Percentiles rank a stretch among this genome's conserved stretches.
phyloP scores from a whole-genome alignment of 2,888 invertebrate species.

The Ethmia dodecea region DNA sequence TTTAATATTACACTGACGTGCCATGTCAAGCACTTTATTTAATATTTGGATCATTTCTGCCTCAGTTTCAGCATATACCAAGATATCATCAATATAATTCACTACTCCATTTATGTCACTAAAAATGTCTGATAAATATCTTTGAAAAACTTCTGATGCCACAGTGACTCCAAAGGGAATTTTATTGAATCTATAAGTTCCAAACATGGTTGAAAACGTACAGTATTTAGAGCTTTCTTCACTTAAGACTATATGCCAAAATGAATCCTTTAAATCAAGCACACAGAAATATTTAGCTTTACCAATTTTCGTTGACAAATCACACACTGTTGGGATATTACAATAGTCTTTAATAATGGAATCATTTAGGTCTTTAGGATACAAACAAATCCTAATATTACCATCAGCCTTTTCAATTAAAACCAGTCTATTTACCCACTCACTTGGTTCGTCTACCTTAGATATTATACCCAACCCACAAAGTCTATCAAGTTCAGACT shows the following conservation, averaged over 20 bases:
- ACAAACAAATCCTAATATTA: slow-evolving; percentile 7
- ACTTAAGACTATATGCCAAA: slow-evolving; percentile 1
- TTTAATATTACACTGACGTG: neutral
- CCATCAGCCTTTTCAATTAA: slow-evolving; percentile 7
- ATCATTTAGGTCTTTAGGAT: slow-evolving; percentile 7
- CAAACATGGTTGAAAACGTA: slow-evolving; percentile 2
- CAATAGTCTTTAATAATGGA: slow-evolving; percentile 6
- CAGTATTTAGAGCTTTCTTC: slow-evolving; percentile 1
- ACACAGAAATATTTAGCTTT: slow-evolving; percentile 5
- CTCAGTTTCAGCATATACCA: slow-evolving; percentile 3
- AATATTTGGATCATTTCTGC: neutral
- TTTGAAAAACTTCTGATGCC: slow-evolving; percentile 7
- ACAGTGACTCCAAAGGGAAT: slow-evolving; percentile 4
- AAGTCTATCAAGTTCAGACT: neutral
- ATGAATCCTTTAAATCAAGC: slow-evolving; percentile 3
- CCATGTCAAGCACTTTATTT: neutral
- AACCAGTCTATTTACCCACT: slow-evolving; percentile 9
- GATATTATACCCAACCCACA: slow-evolving; percentile 6
- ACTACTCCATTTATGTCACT: slow-evolving; percentile 1
- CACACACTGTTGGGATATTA: slow-evolving; percentile 2
- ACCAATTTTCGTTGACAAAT: neutral
- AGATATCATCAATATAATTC: slow-evolving; percentile 8
- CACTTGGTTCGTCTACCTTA: slow-evolving; percentile 6
- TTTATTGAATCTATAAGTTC: slow-evolving; percentile 1
- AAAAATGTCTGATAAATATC: slow-evolving; percentile 2